Evolutionary conservation across 1,140 invertebrate species (phyloP).

Genomic region (Lysiphlebus fabarum): DNA sequence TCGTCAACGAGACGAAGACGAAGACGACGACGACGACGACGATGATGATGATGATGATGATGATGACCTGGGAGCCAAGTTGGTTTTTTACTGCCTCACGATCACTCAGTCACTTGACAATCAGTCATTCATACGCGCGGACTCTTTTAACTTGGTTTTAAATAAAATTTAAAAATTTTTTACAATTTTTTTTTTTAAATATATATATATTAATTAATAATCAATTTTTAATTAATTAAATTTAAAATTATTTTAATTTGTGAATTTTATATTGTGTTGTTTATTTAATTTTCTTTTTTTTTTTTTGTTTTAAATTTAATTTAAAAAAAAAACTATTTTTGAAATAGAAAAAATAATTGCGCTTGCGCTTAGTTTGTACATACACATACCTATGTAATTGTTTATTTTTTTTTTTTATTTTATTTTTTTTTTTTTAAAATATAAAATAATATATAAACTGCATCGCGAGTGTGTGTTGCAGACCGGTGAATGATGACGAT

Average conservation of each 20-base stretch:
- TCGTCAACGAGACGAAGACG: too few relatives aligned
- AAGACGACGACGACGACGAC: background rate
- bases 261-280: too few relatives aligned
- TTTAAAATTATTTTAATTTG: too few relatives aligned
- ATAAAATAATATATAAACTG: too few relatives aligned
- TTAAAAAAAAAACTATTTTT: too few relatives aligned
- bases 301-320: too few relatives aligned
- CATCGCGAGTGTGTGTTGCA: background rate
- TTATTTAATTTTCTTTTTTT: too few relatives aligned
- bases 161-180: too few relatives aligned
- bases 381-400: background rate
- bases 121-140: conserved; percentile 25
- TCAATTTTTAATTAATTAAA: too few relatives aligned
- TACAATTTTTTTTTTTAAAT: background rate
- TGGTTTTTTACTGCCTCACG: conserved; percentile 10
- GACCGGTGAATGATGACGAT: conserved; percentile 14
- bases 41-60: background rate
- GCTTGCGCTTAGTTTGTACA: background rate
- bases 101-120: conserved; percentile 22
- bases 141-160: too few relatives aligned
- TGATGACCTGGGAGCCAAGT: conserved; percentile 17
- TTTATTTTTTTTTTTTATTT: background rate
- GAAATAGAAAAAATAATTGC: background rate
- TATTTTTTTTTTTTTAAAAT: background rate
- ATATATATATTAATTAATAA: too few relatives aligned